Evolutionary conservation across 2,888 invertebrate genomes (phyloP).

Genomic region (Acrocyrtus sp.): DNA sequence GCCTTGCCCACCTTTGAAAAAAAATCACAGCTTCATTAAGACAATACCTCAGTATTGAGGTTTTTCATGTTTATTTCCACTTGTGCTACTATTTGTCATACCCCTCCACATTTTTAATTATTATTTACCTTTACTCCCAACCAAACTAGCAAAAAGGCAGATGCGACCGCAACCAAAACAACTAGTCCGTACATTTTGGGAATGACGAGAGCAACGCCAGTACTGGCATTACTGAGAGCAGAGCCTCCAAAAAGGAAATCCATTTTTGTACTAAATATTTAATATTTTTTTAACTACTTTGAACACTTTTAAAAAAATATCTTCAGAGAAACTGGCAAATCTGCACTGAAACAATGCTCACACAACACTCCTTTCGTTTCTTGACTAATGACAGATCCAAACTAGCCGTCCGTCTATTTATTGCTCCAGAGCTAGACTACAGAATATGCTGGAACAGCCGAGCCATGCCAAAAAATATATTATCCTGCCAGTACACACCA

Average conservation of each 20-base stretch:
- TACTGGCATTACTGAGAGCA: constrained; percentile 7
- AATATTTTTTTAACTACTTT: too few relatives aligned
- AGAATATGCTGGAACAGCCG: too few relatives aligned
- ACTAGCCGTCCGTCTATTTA: background rate
- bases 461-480: too few relatives aligned
- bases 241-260: constrained; percentile 43
- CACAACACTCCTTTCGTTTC: background rate
- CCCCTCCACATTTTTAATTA: background rate
- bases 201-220: constrained; percentile 51
- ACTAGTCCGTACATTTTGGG: constrained; percentile 66
- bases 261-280: too few relatives aligned
- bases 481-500: too few relatives aligned
- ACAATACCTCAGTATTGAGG: too few relatives aligned
- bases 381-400: background rate
- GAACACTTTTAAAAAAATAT: background rate
- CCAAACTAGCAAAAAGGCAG: constrained; percentile 65
- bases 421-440: too few relatives aligned
- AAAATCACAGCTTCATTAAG: too few relatives aligned
- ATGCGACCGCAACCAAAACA: constrained; percentile 65
- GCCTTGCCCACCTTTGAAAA: constrained; percentile 47
- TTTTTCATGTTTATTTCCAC: background rate
- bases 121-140: constrained; percentile 64
- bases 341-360: background rate
- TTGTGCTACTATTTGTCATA: background rate
- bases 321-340: background rate